Conservation (phyloP, 2,797 vertebrate species). For the Platalea minor region DNA sequence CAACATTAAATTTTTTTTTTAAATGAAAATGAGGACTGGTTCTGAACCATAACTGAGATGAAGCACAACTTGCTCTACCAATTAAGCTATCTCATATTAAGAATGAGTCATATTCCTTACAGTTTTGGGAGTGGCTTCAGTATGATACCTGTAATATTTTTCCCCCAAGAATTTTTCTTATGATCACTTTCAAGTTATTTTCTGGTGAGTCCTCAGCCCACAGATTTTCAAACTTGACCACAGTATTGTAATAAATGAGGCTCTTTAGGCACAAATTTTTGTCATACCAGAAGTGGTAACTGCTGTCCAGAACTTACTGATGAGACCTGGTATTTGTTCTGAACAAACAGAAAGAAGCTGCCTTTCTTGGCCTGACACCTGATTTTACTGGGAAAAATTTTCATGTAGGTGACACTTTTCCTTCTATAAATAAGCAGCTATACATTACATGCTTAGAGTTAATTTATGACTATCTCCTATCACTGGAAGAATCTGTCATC, state of each 20-base stretch:
- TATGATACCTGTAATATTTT: not conserved
- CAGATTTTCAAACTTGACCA: not conserved
- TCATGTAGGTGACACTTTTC: slow-evolving; percentile 1
- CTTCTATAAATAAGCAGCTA: not conserved
- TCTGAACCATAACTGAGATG: not conserved
- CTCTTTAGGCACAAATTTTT: not conserved
- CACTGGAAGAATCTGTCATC: not conserved
- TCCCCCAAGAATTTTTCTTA: not conserved
- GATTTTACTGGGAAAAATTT: not conserved
- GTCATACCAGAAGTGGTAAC: not conserved
- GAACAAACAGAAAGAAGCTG: not conserved
- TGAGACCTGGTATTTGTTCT: not conserved
- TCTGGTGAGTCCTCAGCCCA: not conserved
- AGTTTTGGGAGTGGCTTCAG: not conserved
- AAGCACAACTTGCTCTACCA: not conserved
- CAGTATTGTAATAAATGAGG: not conserved
- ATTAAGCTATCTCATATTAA: not conserved
- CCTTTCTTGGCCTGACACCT: not conserved
- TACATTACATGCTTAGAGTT: not conserved
- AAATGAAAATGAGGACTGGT: not conserved
- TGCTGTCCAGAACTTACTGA: not conserved
- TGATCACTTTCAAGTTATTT: not conserved
- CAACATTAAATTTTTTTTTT: not conserved
- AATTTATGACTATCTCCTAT: not conserved
- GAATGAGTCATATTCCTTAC: not conserved